Evolutionary conservation across 2,888 invertebrate species (phyloP), one percentile per base, ranked within the genome.

Genomic region (Clunio marinus): DNA sequence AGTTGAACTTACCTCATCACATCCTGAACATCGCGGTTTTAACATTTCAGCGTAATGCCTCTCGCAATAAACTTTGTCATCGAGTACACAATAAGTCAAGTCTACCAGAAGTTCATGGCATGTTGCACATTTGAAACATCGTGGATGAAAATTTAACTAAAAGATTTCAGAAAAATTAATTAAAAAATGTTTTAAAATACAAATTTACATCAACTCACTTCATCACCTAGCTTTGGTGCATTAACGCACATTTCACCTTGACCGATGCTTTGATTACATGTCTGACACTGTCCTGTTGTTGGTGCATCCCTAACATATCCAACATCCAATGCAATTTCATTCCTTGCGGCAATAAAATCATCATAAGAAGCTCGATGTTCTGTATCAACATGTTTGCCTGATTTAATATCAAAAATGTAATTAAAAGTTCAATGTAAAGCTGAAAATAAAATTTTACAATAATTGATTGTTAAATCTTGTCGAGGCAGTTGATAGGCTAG

Each of bases 1-100:
- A n/a, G n/a, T n/a, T n/a, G n/a, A 22, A 82, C 89, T 84, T 77
- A 99, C 98, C 92, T 99, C 98, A 81, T 98, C 97, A 81, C 98
- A 99, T 73, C 95, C 91, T 71, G 93, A 87, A 79, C 98, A 98
- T 74, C 98, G 83, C 15, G 98, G 96, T 79, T 96, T 95, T 76
- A 97, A 83, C 75, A 91, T 86, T 80, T 99, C 97, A 63, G 96
- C 96, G 79, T 96, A 99, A 81, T 99, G 98, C 71, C 96, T 84
- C 76, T 94, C 95, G 80, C 96, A 96, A 81, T 88, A 95, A 71
- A 94, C 83, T 71, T 87, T 84, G 72, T 91, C 91, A 73, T 94
- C 93, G 77, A 92, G 85, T 71, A 91, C 89, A 79, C 98, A 98
- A 81, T 98, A 97, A 63, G 94, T 92, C 75, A 99, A 85, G 80